Conservation (phyloP, 2,113 vertebrate species). For the Chaetura pelagica region DNA sequence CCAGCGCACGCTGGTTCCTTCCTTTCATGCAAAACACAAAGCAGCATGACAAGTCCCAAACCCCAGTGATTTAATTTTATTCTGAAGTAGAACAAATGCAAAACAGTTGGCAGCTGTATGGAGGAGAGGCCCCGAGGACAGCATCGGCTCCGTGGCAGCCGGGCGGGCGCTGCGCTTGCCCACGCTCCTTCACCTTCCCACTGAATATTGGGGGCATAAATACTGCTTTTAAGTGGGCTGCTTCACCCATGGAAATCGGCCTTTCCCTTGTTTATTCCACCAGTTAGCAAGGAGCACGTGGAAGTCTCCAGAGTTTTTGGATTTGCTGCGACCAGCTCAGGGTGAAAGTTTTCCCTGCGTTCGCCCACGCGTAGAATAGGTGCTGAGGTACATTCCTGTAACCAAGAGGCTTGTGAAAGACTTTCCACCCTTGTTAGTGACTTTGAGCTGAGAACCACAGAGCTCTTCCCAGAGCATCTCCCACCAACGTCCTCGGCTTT, state of each 20-base stretch:
- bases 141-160: too few species aligned
- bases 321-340: background rate
- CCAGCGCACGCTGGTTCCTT: background rate
- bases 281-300: background rate
- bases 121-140: background rate
- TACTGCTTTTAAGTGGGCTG: background rate
- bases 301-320: background rate
- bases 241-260: background rate
- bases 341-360: background rate
- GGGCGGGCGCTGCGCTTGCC: background rate
- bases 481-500: background rate
- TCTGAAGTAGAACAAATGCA: background rate
- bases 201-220: background rate
- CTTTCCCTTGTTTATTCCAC: background rate
- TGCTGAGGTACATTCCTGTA: background rate
- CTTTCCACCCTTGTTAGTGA: background rate
- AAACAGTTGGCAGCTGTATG: background rate
- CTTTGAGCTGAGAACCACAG: background rate
- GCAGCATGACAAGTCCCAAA: background rate
- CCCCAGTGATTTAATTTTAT: background rate
- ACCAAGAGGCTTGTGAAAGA: background rate
- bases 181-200: background rate
- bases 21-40: background rate
- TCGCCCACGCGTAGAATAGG: background rate
- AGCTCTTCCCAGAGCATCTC: background rate